A percentile compares a stretch with the other conserved stretches of the same genome.
Conservation (phyloP, 2,888 invertebrate genomes). For the Invenusta paracnida region DNA sequence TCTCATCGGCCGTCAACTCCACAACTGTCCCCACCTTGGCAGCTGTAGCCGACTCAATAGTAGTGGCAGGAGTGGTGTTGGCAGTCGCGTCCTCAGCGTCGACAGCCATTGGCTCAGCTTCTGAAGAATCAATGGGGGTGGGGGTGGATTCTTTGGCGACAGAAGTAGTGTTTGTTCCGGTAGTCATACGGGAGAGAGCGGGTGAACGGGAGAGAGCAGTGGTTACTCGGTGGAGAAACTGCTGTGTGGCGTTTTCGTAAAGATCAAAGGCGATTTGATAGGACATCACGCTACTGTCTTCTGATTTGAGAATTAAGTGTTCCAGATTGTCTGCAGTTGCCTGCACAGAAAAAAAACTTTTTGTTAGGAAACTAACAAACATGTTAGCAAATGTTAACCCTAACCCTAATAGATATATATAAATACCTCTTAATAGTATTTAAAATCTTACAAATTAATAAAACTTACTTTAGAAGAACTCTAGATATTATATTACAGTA, state of each 20-base stretch:
- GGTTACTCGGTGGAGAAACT: constrained; percentile 81
- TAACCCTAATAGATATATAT: no score
- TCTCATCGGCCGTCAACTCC: constrained; percentile 57
- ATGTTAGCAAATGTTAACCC: no score
- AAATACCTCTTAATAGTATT: no score
- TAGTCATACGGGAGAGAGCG: not conserved
- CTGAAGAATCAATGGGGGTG: not conserved
- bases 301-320: constrained; percentile 67
- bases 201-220: constrained; percentile 66
- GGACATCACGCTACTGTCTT: constrained; percentile 82
- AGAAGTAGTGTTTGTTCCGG: no score
- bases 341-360: not conserved
- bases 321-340: constrained; percentile 88
- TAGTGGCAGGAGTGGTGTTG: no score
- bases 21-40: not conserved
- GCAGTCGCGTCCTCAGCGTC: not conserved
- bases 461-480: no score
- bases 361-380: no score
- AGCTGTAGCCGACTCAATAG: not conserved
- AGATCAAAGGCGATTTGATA: constrained; percentile 95
- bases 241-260: constrained; percentile 96
- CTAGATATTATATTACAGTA: no score
- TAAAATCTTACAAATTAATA: no score
- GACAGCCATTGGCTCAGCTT: constrained; percentile 7
- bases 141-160: not conserved